These are phyloP conservation scores for Halcyon chelicuti DNA, from an alignment of 2,797 vertebrate species.

Conservation along the genomic window DNA sequence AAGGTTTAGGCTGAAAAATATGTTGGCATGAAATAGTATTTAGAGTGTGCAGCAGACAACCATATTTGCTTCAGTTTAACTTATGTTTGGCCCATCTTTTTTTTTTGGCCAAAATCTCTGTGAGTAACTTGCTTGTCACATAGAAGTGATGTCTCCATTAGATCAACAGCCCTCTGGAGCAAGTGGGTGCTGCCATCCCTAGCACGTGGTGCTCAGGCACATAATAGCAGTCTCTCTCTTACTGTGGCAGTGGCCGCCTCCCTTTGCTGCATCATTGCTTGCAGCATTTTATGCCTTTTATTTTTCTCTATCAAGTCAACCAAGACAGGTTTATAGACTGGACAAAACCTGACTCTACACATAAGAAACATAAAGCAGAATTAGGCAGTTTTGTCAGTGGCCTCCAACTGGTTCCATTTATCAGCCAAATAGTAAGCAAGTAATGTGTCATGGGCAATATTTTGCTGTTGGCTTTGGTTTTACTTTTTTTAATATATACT, in stretches of 20 bases:
- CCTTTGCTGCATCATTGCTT: not conserved
- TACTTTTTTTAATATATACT: conserved; percentile 16
- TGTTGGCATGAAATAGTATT: not conserved
- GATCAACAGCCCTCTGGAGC: not conserved
- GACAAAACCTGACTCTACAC: not conserved
- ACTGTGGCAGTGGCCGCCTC: fast-evolving
- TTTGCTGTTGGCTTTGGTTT: conserved; percentile 20
- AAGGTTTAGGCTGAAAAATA: not conserved
- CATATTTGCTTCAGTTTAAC: not conserved
- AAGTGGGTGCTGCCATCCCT: not conserved
- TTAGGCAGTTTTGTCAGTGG: not conserved
- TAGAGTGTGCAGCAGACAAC: not conserved
- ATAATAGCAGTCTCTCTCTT: fast-evolving
- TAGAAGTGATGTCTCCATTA: not conserved
- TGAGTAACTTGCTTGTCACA: not conserved
- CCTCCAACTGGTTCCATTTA: not conserved
- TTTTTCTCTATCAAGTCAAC: not conserved
- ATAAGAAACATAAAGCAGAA: not conserved
- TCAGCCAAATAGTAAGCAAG: not conserved
- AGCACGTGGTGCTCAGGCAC: fast-evolving
- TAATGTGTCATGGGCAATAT: not conserved
- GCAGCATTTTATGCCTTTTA: not conserved
- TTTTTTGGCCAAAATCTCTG: not conserved
- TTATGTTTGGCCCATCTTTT: not conserved
- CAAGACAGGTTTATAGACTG: not conserved